phyloP scores from a whole-genome alignment of 1,140 invertebrate genomes.

The Drosophila gunungcola region DNA sequence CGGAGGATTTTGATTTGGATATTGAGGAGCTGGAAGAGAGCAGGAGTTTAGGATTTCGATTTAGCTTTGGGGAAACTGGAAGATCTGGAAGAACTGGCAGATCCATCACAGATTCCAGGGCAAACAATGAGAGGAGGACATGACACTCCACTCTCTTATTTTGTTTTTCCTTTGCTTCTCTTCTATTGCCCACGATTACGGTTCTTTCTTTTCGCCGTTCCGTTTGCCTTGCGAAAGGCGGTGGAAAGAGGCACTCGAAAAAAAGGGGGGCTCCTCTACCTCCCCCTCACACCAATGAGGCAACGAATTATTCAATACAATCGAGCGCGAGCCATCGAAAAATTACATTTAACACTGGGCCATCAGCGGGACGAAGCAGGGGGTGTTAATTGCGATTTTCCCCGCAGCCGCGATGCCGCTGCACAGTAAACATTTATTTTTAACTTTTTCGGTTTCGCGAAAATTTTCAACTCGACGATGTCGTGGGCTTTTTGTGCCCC shows the following conservation, averaged over 20 bases:
- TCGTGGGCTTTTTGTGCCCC: slow-evolving; percentile 73
- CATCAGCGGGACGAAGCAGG: background rate
- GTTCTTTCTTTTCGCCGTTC: slow-evolving; percentile 70
- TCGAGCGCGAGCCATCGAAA: slow-evolving; percentile 51
- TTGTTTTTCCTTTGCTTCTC: slow-evolving; percentile 32
- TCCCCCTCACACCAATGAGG: slow-evolving; percentile 44
- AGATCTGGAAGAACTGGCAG: background rate
- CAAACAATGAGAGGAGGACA: background rate
- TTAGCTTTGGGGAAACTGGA: background rate
- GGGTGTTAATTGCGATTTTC: slow-evolving; percentile 47
- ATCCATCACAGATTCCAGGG: background rate
- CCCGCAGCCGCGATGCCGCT: slow-evolving; percentile 37
- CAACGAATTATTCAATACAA: slow-evolving; percentile 76
- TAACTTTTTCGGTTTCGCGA: slow-evolving; percentile 77
- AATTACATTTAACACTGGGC: slow-evolving; percentile 44
- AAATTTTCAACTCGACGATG: slow-evolving; percentile 81
- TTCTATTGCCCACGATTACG: slow-evolving; percentile 62
- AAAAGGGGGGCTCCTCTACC: slow-evolving; percentile 21
- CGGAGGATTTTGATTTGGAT: slow-evolving; percentile 13
- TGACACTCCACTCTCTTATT: slow-evolving; percentile 16
- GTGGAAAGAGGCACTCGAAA: slow-evolving; percentile 59
- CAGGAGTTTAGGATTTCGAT: background rate
- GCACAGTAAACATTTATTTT: slow-evolving; percentile 80
- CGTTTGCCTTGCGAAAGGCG: slow-evolving; percentile 53
- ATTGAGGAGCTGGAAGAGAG: slow-evolving; percentile 21